Conservation (phyloP, 2,888 invertebrate genomes). For the Eupsilia transversa region DNA sequence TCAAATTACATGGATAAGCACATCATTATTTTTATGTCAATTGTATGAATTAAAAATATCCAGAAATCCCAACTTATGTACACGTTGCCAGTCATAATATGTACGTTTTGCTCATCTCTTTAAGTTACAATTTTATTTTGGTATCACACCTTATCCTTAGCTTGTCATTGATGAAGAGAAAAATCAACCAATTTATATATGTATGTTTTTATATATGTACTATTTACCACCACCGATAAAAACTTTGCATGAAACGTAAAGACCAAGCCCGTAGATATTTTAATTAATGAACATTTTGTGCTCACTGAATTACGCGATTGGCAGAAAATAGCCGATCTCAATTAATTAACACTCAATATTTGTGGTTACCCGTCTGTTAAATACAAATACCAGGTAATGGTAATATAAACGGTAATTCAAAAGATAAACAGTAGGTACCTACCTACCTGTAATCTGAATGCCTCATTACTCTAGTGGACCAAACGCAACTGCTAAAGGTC, state of each 20-base stretch:
- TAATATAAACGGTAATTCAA: background rate
- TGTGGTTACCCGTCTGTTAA: constrained; percentile 12
- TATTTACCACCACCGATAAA: background rate
- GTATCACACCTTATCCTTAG: too few relatives aligned
- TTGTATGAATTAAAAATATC: background rate
- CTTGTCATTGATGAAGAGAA: background rate
- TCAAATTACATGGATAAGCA: background rate
- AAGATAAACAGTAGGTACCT: background rate
- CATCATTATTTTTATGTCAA: too few relatives aligned
- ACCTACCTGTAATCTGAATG: background rate
- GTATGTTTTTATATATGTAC: background rate
- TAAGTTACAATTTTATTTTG: background rate
- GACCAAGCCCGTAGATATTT: background rate
- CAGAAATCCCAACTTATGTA: background rate
- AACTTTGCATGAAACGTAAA: constrained; percentile 6
- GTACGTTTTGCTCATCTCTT: background rate
- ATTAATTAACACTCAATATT: constrained; percentile 45
- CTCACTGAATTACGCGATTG: constrained; percentile 33
- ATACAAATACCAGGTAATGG: constrained; percentile 14
- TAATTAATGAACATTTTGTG: constrained; percentile 37
- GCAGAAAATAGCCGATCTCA: constrained; percentile 28
- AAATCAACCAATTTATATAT: background rate
- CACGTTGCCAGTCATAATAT: background rate
- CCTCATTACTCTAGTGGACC: background rate
- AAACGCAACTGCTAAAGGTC: background rate